Percentiles rank a stretch among this genome's conserved stretches.
Conservation (phyloP, 1,140 invertebrate genomes). For the Conus betulinus region DNA sequence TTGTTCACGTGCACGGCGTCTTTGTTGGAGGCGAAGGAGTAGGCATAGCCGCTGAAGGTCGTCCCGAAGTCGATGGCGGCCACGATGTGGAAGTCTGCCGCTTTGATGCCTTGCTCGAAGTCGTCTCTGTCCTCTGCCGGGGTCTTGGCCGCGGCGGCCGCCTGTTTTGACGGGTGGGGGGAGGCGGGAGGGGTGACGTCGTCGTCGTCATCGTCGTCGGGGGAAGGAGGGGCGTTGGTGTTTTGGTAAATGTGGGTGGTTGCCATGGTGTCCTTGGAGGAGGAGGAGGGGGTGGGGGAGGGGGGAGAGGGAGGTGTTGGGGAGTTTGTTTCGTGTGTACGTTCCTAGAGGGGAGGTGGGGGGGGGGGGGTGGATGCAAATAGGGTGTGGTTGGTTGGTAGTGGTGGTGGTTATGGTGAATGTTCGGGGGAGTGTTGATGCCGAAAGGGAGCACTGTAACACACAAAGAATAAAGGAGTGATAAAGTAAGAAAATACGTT, state of each 20-base stretch:
- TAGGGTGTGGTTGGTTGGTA: too few relatives aligned
- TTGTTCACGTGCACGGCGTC: constrained; percentile 81
- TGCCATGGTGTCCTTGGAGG: background rate
- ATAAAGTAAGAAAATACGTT: too few relatives aligned
- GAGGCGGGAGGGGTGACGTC: constrained; percentile 12
- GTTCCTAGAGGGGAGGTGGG: too few relatives aligned
- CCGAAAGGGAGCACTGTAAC: too few relatives aligned
- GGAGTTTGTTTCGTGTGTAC: too few relatives aligned
- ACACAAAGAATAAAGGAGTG: too few relatives aligned
- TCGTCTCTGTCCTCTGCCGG: constrained; percentile 28
- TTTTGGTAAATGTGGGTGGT: background rate
- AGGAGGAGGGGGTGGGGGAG: background rate
- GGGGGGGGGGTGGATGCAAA: too few relatives aligned
- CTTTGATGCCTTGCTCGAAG: constrained; percentile 40
- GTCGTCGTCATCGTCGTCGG: background rate
- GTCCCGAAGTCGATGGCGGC: constrained; percentile 82
- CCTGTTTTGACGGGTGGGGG: background rate
- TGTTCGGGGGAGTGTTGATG: too few relatives aligned
- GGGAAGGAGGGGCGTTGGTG: background rate
- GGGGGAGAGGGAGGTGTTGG: background rate
- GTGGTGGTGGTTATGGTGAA: too few relatives aligned
- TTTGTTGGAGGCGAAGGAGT: constrained; percentile 78
- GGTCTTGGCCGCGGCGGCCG: background rate
- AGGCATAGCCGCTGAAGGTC: constrained; percentile 82
- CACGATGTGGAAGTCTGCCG: constrained; percentile 74